Base-by-base conservation (phyloP, 1,140 invertebrate species). In the Proales similis region DNA sequence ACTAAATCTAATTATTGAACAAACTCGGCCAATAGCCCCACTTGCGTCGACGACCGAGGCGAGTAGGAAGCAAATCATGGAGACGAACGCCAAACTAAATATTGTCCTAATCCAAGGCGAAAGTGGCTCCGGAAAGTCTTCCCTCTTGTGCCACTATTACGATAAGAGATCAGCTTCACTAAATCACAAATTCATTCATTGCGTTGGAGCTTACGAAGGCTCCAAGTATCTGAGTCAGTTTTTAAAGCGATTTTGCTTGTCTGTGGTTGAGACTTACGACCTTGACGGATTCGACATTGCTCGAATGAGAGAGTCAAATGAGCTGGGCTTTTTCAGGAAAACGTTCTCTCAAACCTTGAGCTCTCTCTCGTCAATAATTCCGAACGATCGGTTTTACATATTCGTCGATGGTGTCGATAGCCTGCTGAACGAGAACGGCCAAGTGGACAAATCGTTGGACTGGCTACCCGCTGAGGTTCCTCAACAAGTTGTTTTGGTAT, bases 81-180 rank as follows among this genome's bases (percentile, higher is more conserved):
- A 30, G 19, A 32, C 32, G 4, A 38, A 42, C 11, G 30, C 26
- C 19, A 38, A 42, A 11, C 4, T 11, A n/a, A 1, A 57, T n/a
- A 9, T 36, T 42, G 27, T 27, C 30, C 12, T 51, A 27, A 36
- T 61, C 48, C 51, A 57, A 61, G 76, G 76, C 30, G 71, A 73
- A 67, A 43, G 70, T 5, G 76, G 76, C 4, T 68, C 66, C 63
- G 76, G 76, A 26, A 78, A 78, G 64, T 71, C 76, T 7, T 67
- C 75, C 42, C 48, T 77, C 3, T 62, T 76, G 68, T 75, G 74
- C 65, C 65, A 65, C 36, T 33, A 24, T 39, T 1, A n/a, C 4
- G 11, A 19, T 27, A n/a, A n/a, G n/a, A n/a, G n/a, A n/a, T n/a
- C n/a, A n/a, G n/a, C n/a, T n/a, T n/a, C n/a, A n/a, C 19, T 42